Evolutionary conservation across 2,888 invertebrate genomes (phyloP).

Genomic region (Morpho deidamia): DNA sequence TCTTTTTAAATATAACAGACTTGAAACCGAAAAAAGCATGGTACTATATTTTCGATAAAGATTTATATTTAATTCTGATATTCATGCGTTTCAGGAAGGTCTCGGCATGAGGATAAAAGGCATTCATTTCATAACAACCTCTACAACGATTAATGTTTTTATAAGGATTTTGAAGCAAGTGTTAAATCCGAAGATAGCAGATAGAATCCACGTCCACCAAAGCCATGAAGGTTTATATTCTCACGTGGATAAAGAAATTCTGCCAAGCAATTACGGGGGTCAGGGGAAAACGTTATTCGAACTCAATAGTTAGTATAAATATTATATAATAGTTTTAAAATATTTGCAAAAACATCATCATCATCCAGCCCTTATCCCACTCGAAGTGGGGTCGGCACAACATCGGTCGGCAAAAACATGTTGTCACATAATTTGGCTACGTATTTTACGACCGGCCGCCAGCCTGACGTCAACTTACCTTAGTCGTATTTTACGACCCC

Average conservation of each 20-base stretch:
- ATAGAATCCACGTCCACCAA: constrained; percentile 21
- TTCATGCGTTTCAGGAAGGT: constrained; percentile 37
- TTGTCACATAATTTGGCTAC: too few relatives aligned
- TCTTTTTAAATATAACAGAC: too few relatives aligned
- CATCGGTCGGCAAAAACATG: too few relatives aligned
- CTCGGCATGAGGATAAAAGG: constrained; percentile 39
- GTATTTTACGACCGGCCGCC: too few relatives aligned
- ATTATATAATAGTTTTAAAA: not conserved
- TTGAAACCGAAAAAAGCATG: too few relatives aligned
- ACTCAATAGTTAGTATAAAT: constrained; percentile 20
- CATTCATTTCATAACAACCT: constrained; percentile 41
- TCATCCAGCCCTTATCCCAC: too few relatives aligned
- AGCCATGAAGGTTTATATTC: constrained; percentile 15
- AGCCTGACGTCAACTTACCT: too few relatives aligned
- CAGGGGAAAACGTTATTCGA: constrained; percentile 19
- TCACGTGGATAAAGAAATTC: constrained; percentile 27
- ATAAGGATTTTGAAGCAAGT: constrained; percentile 34
- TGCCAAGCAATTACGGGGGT: constrained; percentile 40
- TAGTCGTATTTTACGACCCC: too few relatives aligned
- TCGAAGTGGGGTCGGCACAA: too few relatives aligned
- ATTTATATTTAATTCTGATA: too few relatives aligned
- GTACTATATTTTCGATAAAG: too few relatives aligned
- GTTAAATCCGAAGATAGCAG: constrained; percentile 21
- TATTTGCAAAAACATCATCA: too few relatives aligned
- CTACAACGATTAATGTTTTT: constrained; percentile 38